Base-by-base conservation (phyloP, 2,797 vertebrate species). In the Synaphobranchus kaupii region DNA sequence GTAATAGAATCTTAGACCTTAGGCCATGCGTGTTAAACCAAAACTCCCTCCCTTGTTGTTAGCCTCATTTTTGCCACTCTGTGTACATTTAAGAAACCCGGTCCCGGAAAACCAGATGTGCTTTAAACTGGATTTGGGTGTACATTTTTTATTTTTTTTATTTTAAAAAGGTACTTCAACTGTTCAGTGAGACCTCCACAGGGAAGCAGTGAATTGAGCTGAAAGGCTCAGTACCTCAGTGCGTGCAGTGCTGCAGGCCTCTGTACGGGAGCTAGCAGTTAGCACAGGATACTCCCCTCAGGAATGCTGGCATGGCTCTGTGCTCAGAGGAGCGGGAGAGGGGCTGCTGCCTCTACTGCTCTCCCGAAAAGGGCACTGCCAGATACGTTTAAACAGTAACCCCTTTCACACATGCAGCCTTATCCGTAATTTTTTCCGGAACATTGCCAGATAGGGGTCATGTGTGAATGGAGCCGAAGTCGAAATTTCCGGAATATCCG, bases 41-140 rank as follows among this genome's bases (percentile, higher is more conserved):
- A 83, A 83, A 4, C 82, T 83, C 80, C 80, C 47, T 82, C 82
- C 4, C 50, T 56, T 82, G 22, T 34, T 25, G 50, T 48, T 22
- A 81, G 78, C 44, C 78, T 81, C 39, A 20, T 81, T 83, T 81
- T 50, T 48, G 78, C 44, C 47, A 50, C 78, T 81, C 78, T 48
- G 78, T 81, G 78, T 48, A n/a, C 73, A 44, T 78, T 81, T 25
- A 54, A 56, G 82, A 56, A 13, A 28, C 47, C 22, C 25, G 31
- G 82, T 34, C 82, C 82, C 28, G 52, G 82, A 83, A 83, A 54
- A 54, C 48, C 50, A 56, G 82, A 56, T 48, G 47, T 81, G 47
- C 44, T 12, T 81, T 9, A 17, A 34, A 34, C 7, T 17, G 28
- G 9, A 56, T 34, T 83, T 56, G 28, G 82, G 47, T 54, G 25